Evolutionary conservation across 2,888 invertebrate genomes (phyloP).

Genomic region (Idaea aversata): DNA sequence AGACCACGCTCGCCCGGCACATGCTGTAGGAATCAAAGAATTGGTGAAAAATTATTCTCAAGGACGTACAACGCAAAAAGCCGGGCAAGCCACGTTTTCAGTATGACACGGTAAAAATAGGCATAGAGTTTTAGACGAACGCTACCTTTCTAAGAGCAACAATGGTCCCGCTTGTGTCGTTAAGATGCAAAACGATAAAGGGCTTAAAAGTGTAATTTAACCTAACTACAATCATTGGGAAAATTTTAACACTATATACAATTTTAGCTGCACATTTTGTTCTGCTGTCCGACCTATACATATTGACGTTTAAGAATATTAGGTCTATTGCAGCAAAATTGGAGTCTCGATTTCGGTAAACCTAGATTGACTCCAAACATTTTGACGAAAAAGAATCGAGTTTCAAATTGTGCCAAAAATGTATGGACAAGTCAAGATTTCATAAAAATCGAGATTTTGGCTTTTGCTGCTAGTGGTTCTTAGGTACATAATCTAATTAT

Average conservation of each 20-base stretch:
- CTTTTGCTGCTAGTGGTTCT: too few species aligned
- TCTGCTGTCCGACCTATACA: slow-evolving; percentile 43
- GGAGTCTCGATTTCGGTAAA: too few species aligned
- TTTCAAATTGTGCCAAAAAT: too few species aligned
- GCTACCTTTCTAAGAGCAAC: slow-evolving; percentile 24
- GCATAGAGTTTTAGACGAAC: slow-evolving; percentile 21
- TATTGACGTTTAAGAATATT: neutral
- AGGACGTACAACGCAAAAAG: slow-evolving; percentile 7
- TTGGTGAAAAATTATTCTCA: slow-evolving; percentile 4
- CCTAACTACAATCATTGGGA: slow-evolving; percentile 51
- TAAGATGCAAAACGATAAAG: slow-evolving; percentile 39
- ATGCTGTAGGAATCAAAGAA: too few species aligned
- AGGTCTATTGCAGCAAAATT: too few species aligned
- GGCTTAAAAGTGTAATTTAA: slow-evolving; percentile 39
- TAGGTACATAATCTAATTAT: too few species aligned
- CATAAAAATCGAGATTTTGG: too few species aligned
- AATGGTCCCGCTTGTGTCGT: slow-evolving; percentile 38
- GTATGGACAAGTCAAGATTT: too few species aligned
- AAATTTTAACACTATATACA: slow-evolving; percentile 46
- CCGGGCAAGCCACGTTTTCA: neutral
- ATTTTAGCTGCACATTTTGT: slow-evolving; percentile 44
- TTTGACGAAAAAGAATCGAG: too few species aligned
- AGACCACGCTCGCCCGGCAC: too few species aligned
- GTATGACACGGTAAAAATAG: neutral
- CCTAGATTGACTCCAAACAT: too few species aligned